Evolutionary conservation across 2,888 invertebrate genomes (phyloP), one percentile per base, ranked within the genome.

Genomic region (Watsonalla binaria): DNA sequence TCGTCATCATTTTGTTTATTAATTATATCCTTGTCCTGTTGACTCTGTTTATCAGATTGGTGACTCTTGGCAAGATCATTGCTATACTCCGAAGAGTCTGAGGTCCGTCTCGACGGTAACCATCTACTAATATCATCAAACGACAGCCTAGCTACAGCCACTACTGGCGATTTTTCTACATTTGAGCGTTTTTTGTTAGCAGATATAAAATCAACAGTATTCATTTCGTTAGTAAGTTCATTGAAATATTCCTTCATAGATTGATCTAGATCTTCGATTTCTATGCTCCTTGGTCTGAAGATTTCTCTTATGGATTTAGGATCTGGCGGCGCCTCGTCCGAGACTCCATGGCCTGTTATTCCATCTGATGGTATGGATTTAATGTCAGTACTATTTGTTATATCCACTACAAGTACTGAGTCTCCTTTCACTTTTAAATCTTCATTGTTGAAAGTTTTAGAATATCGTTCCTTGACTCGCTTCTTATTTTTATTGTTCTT

Each of bases 341-440:
- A 61, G 47, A 79, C 76, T 0, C 82, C 83, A 39, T 86, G 86
- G 0, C 73, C 88, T 24, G 74, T 85, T 15, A 87, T 86, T 2
- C 82, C 84, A n/a, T 70, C 52, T 5, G 83, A 81, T 5, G 65
- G 62, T 54, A 87, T 81, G 8, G 86, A 80, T 45, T 58, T 71
- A 7, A 14, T 39, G 5, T 14, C 49, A 8, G 5, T 6, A 34
- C 9, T 6, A 49, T 49, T 39, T 5, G 42, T 11, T 11, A 56
- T 54, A 35, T 53, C 46, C 14, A 57, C 45, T 45, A 51, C 45
- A 9, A 11, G 11, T 1, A 42, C 11, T 2, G 42, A 42, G 0
- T 8, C 11, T 2, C 11, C 42, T 5, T 42, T 42, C 8, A 11
- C 42, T 42, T 11, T 11, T 4, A 5, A 42, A 11, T 11, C 11